These are phyloP conservation scores for Luidia sarsii DNA, from an alignment of 53 echinoderm and acorn worm species.

Conservation along the genomic window DNA sequence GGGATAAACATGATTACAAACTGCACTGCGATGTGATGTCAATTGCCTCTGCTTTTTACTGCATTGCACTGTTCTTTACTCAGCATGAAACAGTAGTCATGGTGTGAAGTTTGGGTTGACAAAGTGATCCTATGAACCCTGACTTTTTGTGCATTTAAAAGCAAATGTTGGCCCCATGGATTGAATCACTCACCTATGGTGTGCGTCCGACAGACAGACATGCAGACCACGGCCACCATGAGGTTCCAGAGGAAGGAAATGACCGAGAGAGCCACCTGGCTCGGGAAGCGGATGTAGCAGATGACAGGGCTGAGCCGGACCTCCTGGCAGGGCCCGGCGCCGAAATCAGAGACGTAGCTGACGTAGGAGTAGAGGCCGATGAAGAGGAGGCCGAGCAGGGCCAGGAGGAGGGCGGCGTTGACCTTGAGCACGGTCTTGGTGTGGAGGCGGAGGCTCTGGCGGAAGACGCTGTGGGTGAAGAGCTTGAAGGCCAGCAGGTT, in stretches of 20 bases:
- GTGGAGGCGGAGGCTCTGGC: constrained; percentile 87
- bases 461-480: constrained; percentile 82
- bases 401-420: constrained; percentile 67
- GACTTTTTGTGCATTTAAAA: too few species aligned
- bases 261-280: constrained; percentile 62
- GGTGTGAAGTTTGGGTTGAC: too few species aligned
- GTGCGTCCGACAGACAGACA: constrained; percentile 94
- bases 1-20: too few species aligned
- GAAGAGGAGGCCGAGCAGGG: constrained; percentile 59
- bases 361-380: constrained; percentile 73
- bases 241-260: constrained; percentile 85
- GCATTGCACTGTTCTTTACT: too few species aligned
- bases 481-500: constrained; percentile 83
- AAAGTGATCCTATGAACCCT: too few species aligned
- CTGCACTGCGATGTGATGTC: too few species aligned
- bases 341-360: constrained; percentile 41
- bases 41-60: too few species aligned
- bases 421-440: constrained; percentile 84
- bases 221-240: constrained; percentile 77
- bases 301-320: constrained; percentile 64
- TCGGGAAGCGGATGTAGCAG: constrained; percentile 74
- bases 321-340: constrained; percentile 49
- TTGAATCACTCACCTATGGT: constrained; percentile 83
- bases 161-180: too few species aligned
- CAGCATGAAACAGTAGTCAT: too few species aligned